These are phyloP conservation scores for Alouatta palliata DNA, from an alignment of 2,113 vertebrate species.

Conservation along the genomic window DNA sequence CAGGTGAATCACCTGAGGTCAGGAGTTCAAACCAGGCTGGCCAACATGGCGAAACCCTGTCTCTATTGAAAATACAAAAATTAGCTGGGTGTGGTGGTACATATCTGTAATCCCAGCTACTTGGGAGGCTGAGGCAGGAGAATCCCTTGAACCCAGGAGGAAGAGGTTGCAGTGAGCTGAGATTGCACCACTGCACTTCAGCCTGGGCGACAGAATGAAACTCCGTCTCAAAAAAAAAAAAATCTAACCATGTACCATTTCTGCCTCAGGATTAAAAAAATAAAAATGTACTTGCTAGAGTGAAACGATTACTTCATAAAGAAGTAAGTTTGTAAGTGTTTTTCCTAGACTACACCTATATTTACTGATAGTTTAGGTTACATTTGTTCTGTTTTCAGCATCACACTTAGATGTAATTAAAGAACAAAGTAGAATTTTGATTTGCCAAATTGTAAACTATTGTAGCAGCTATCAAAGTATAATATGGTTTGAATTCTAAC, in stretches of 20 bases:
- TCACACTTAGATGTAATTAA: slow-evolving; percentile 48
- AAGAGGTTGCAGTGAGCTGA: too few species aligned
- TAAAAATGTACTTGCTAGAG: slow-evolving; percentile 5
- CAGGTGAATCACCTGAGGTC: too few species aligned
- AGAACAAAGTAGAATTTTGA: slow-evolving; percentile 36
- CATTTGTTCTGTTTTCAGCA: slow-evolving; percentile 20
- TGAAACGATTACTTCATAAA: slow-evolving; percentile 37
- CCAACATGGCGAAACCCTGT: too few species aligned
- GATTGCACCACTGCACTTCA: too few species aligned
- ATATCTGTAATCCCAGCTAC: too few species aligned
- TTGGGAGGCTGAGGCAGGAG: too few species aligned
- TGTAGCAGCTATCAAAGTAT: not conserved
- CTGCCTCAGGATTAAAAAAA: not conserved
- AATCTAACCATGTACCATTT: not conserved
- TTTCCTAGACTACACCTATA: slow-evolving; percentile 1
- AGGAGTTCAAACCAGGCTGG: too few species aligned
- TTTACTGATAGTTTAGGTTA: slow-evolving; percentile 23
- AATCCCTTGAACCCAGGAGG: too few species aligned
- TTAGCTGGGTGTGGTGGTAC: too few species aligned
- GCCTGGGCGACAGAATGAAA: too few species aligned
- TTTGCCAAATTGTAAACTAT: slow-evolving; percentile 11
- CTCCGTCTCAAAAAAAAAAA: not conserved
- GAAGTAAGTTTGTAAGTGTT: slow-evolving; percentile 46
- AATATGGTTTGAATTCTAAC: not conserved
- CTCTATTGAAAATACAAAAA: too few species aligned